Evolutionary conservation across 2,113 vertebrate species (phyloP).

Genomic region (Hydrolagus affinis): DNA sequence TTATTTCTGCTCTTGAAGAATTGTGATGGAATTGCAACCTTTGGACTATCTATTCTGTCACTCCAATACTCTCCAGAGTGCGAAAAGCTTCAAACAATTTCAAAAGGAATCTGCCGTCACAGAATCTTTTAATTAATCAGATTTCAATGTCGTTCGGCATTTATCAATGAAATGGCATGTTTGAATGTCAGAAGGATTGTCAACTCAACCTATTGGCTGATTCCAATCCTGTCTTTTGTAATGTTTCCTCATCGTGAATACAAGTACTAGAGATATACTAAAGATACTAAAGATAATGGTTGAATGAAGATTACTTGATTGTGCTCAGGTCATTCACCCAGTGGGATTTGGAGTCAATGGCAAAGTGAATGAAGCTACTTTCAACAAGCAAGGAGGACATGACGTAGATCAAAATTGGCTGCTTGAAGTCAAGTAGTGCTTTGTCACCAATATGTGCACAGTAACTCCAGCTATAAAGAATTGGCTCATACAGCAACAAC

Average conservation of each 20-base stretch:
- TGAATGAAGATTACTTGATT: not conserved
- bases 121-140: too few relatives aligned
- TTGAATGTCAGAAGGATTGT: not conserved
- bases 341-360: not conserved
- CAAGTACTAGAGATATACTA: not conserved
- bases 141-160: too few relatives aligned
- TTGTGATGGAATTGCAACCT: conserved; percentile 29
- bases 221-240: not conserved
- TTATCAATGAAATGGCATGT: not conserved
- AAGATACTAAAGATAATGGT: not conserved
- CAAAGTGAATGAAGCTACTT: not conserved
- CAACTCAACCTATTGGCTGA: not conserved
- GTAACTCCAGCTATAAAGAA: not conserved
- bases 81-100: not conserved
- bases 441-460: not conserved
- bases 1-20: not conserved
- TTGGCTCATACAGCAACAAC: too few relatives aligned
- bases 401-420: not conserved
- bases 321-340: not conserved
- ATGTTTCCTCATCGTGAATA: not conserved
- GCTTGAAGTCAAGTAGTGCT: not conserved
- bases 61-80: not conserved
- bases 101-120: not conserved
- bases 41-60: conserved; percentile 20
- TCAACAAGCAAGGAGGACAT: not conserved